These are phyloP conservation scores for Ganaspis sp. DNA, from an alignment of 1,140 invertebrate species.

Conservation along the genomic window DNA sequence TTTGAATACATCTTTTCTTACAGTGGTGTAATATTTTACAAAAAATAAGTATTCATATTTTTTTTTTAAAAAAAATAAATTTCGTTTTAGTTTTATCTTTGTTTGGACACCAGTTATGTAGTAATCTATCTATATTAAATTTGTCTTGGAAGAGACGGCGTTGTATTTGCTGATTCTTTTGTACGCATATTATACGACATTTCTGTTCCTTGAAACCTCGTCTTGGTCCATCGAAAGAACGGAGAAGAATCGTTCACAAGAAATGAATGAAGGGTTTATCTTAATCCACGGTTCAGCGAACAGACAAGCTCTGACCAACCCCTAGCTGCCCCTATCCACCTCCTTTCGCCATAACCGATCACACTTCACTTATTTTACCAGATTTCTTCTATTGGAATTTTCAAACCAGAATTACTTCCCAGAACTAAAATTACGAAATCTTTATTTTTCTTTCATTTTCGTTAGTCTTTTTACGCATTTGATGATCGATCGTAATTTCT, in stretches of 20 bases:
- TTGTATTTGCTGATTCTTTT: constrained; percentile 4
- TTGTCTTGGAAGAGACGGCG: not conserved
- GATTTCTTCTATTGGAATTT: constrained; percentile 55
- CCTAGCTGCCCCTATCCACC: constrained; percentile 56
- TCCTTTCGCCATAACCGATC: constrained; percentile 69
- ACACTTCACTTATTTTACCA: constrained; percentile 69
- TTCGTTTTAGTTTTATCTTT: too few species aligned
- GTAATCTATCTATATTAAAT: not conserved
- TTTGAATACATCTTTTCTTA: too few species aligned
- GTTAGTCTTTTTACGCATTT: not conserved
- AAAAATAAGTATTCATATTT: too few species aligned
- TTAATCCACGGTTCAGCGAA: constrained; percentile 74
- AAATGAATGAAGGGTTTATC: constrained; percentile 76
- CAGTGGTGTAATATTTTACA: too few species aligned
- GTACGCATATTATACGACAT: constrained; percentile 16
- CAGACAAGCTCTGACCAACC: constrained; percentile 68
- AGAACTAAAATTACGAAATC: not conserved
- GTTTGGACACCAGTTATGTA: not conserved
- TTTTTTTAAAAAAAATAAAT: too few species aligned
- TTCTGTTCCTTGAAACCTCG: not conserved
- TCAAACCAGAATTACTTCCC: not conserved
- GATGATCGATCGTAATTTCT: too few species aligned
- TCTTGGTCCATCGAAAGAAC: constrained; percentile 51
- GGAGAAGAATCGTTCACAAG: constrained; percentile 69
- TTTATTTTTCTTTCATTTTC: not conserved